A percentile compares a stretch with the other conserved stretches of the same genome.
Conservation (phyloP, 2,888 invertebrate species). For the Endomychus coccineus region DNA sequence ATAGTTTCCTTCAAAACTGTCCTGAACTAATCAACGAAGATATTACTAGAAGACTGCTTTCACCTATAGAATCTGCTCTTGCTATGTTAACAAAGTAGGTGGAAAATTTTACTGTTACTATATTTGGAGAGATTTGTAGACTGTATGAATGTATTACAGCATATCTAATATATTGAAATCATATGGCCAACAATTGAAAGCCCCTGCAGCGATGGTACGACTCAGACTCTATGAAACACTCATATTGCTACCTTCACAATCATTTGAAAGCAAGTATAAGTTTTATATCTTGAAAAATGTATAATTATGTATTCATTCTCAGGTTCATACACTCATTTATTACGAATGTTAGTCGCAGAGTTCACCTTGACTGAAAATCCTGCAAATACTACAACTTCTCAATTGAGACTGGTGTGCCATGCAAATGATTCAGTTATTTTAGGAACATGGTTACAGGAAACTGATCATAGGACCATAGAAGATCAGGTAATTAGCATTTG, state of each 20-base stretch:
- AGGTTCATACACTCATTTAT: slow-evolving; percentile 77
- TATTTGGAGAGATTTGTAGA: too few relatives aligned
- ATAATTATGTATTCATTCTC: slow-evolving; percentile 4
- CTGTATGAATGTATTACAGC: slow-evolving; percentile 48
- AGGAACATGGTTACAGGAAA: slow-evolving; percentile 93
- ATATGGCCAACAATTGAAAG: slow-evolving; percentile 88
- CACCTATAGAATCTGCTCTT: slow-evolving; percentile 91
- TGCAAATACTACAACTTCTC: slow-evolving; percentile 83
- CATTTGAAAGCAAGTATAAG: slow-evolving; percentile 60
- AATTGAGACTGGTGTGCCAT: slow-evolving; percentile 74
- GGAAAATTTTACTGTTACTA: too few relatives aligned
- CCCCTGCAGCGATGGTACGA: slow-evolving; percentile 88
- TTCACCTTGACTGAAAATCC: slow-evolving; percentile 91
- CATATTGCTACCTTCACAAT: slow-evolving; percentile 66
- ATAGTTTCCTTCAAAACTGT: slow-evolving; percentile 86
- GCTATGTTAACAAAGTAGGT: slow-evolving; percentile 89
- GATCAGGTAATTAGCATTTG: slow-evolving; percentile 70
- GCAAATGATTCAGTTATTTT: slow-evolving; percentile 85
- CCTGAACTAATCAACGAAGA: slow-evolving; percentile 88
- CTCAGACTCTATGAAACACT: slow-evolving; percentile 87
- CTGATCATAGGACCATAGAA: slow-evolving; percentile 92
- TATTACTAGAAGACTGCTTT: slow-evolving; percentile 77
- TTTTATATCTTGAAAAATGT: slow-evolving; percentile 3
- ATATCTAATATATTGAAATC: slow-evolving; percentile 77
- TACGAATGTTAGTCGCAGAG: slow-evolving; percentile 89